phyloP scores from a whole-genome alignment of 2,797 vertebrate genomes.

The Premnoplex brunnescens region DNA sequence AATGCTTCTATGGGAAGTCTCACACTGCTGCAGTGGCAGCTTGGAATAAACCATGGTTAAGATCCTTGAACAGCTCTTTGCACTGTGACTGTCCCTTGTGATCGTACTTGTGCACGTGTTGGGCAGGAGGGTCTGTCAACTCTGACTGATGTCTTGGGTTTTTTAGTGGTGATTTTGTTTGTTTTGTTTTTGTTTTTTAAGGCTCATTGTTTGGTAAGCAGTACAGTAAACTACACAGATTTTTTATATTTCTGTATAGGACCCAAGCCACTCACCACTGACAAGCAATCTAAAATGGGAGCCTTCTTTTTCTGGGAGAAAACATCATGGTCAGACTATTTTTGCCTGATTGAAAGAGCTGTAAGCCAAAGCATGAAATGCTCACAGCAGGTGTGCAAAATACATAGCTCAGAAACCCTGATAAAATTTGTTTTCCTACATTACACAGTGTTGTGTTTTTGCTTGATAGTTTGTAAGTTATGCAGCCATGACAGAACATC shows the following conservation, averaged over 20 bases:
- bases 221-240: background rate
- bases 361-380: background rate
- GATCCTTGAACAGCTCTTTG: background rate
- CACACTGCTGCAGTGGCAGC: background rate
- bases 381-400: accelerated
- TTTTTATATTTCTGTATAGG: background rate
- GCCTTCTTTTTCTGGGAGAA: background rate
- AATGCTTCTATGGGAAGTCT: background rate
- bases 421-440: background rate
- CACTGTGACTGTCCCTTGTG: accelerated
- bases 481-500: background rate
- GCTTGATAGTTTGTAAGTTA: background rate
- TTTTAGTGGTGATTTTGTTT: background rate
- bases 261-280: background rate
- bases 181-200: too few species aligned
- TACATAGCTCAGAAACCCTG: background rate
- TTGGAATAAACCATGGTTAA: background rate
- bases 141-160: accelerated
- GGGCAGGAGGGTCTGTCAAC: background rate
- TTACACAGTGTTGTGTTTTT: background rate
- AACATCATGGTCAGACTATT: background rate
- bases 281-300: background rate
- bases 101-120: accelerated
- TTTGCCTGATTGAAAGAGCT: background rate
- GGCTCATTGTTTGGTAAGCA: background rate